A percentile compares a stretch with the other conserved stretches of the same genome.
phyloP scores from a whole-genome alignment of 2,888 invertebrate species.

The Hesperia comma region DNA sequence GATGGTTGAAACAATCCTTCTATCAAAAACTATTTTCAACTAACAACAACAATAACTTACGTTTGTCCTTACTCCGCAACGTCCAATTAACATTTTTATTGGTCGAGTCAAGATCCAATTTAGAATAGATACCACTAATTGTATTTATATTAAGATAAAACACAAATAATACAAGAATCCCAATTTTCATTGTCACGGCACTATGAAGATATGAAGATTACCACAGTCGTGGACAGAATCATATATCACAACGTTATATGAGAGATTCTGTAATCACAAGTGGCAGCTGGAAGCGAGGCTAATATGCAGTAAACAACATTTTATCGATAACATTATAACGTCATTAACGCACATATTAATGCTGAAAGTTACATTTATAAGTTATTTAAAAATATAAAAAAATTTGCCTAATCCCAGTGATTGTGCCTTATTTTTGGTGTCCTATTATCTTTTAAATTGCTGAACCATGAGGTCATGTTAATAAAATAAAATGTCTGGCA shows the following conservation, averaged over 20 bases:
- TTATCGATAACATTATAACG: slow-evolving; percentile 2
- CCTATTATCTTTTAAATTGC: no score
- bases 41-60: slow-evolving; percentile 58
- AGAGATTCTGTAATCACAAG: slow-evolving; percentile 17
- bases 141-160: slow-evolving; percentile 18
- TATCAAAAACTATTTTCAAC: background rate
- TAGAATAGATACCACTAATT: slow-evolving; percentile 14
- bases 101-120: slow-evolving; percentile 42
- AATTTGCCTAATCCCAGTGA: no score
- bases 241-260: background rate
- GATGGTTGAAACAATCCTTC: no score
- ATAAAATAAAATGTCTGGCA: no score
- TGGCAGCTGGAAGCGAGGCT: background rate
- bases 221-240: background rate
- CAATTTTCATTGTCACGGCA: slow-evolving; percentile 18
- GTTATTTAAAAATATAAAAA: no score
- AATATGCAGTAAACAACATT: background rate
- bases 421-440: no score
- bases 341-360: background rate
- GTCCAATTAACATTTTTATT: slow-evolving; percentile 56
- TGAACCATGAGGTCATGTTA: no score
- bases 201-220: background rate
- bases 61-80: slow-evolving; percentile 66
- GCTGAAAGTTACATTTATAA: background rate
- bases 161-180: slow-evolving; percentile 4